Percentiles rank a stretch among this genome's conserved stretches.
phyloP scores from a whole-genome alignment of 2,888 invertebrate genomes.

The Drosophila lacicola region DNA sequence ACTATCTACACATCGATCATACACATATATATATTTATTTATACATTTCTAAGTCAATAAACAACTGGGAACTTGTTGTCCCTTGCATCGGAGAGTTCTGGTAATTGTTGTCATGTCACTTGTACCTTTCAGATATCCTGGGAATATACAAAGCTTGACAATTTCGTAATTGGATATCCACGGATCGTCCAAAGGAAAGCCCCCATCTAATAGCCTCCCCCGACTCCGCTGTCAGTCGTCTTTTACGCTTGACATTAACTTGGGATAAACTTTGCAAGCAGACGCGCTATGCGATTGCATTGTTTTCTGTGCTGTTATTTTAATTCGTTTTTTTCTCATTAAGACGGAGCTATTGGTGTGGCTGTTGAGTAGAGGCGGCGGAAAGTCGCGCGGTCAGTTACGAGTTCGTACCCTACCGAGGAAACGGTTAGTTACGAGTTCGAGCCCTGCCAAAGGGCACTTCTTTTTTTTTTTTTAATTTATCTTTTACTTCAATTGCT shows the following conservation, averaged over 20 bases:
- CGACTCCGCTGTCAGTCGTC: not conserved
- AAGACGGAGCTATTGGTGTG: too few relatives aligned
- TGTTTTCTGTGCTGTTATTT: not conserved
- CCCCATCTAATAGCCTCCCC: not conserved
- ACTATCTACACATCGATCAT: not conserved
- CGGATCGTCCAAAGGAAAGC: conserved; percentile 90
- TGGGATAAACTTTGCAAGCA: conserved; percentile 1
- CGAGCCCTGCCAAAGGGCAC: too few relatives aligned
- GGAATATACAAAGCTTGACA: conserved; percentile 98
- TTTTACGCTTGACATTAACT: conserved; percentile 14
- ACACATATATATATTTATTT: not conserved
- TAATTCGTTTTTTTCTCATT: conserved; percentile 25
- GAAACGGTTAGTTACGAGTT: too few relatives aligned
- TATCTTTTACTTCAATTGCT: too few relatives aligned
- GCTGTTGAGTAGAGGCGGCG: too few relatives aligned
- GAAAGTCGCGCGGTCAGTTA: too few relatives aligned
- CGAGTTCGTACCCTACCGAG: too few relatives aligned
- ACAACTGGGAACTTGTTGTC: not conserved
- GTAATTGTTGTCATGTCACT: conserved; percentile 26
- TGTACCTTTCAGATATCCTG: conserved; percentile 91
- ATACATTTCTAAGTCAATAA: conserved; percentile 16
- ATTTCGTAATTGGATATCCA: conserved; percentile 93
- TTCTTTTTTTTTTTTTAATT: too few relatives aligned
- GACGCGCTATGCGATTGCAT: conserved; percentile 38
- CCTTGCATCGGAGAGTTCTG: conserved; percentile 14